A percentile compares a stretch with the other conserved stretches of the same genome.
phyloP scores from a whole-genome alignment of 30 jellyfish, hydroid and myxozoan species.

The Cassiopea andromeda region DNA sequence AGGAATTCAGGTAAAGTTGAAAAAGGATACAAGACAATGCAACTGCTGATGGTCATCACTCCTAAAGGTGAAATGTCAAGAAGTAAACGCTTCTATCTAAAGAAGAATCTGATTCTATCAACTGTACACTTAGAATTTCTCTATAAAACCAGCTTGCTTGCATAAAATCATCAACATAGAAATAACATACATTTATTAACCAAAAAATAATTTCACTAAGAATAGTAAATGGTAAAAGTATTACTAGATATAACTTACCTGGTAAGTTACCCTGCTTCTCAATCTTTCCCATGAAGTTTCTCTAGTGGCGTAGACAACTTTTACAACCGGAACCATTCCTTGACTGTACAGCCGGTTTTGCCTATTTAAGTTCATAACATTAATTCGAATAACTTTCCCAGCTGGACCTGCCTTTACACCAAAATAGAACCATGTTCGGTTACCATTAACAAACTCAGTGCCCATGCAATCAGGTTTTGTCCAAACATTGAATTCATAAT shows the following conservation, averaged over 20 bases:
- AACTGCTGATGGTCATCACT: no score
- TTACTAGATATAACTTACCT: constrained; percentile 30
- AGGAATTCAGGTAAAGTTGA: no score
- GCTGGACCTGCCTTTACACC: constrained; percentile 77
- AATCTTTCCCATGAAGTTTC: constrained; percentile 76
- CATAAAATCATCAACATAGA: no score
- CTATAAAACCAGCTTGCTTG: no score
- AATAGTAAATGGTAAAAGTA: no score
- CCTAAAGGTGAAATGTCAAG: no score
- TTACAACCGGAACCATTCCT: constrained; percentile 91
- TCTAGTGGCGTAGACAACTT: constrained; percentile 27
- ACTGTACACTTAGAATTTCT: no score
- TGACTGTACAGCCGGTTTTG: constrained; percentile 81
- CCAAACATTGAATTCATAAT: constrained; percentile 84
- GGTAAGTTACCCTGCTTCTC: constrained; percentile 61
- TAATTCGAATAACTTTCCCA: constrained; percentile 64
- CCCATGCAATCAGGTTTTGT: constrained; percentile 97
- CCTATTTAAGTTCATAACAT: constrained; percentile 84
- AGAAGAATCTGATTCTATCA: no score
- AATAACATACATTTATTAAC: no score
- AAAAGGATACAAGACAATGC: no score
- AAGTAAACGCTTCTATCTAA: no score
- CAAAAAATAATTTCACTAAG: no score
- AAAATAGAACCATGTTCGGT: constrained; percentile 93
- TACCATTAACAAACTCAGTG: constrained; percentile 79